These are phyloP conservation scores for Heptranchias perlo DNA, from an alignment of 2,113 vertebrate species.

Conservation along the genomic window DNA sequence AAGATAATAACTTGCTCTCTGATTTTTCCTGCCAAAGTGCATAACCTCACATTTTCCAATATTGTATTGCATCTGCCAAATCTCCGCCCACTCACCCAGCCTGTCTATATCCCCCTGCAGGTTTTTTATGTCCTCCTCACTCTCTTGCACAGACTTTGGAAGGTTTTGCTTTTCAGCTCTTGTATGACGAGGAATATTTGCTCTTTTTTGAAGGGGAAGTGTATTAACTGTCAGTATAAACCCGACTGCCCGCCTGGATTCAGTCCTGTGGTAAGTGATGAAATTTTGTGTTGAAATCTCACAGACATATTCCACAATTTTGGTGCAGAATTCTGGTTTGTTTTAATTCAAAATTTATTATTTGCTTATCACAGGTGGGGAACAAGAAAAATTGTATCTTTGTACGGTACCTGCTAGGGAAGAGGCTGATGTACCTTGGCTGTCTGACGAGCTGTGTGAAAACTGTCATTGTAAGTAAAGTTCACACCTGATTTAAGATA, in stretches of 20 bases:
- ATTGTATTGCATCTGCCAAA: no score
- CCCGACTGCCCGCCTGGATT: slow-evolving; percentile 62
- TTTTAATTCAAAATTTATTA: neutral
- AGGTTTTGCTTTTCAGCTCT: neutral
- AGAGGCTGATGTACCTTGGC: slow-evolving; percentile 53
- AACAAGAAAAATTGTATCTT: slow-evolving; percentile 58
- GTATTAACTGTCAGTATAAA: slow-evolving; percentile 47
- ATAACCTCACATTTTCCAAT: no score
- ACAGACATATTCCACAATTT: neutral
- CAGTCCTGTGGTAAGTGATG: slow-evolving; percentile 55
- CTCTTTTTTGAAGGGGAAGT: slow-evolving; percentile 56
- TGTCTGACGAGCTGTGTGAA: slow-evolving; percentile 63
- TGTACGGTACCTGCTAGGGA: slow-evolving; percentile 47
- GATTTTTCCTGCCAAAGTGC: no score
- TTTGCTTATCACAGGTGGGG: slow-evolving; percentile 49
- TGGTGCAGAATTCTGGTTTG: neutral
- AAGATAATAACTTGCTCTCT: no score
- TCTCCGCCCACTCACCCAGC: no score
- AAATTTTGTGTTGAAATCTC: neutral
- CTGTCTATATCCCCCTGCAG: no score
- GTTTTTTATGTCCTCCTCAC: no score
- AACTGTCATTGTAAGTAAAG: slow-evolving; percentile 57
- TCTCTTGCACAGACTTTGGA: neutral
- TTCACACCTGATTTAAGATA: neutral
- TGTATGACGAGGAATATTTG: neutral